Conservation (phyloP, 1,140 invertebrate genomes). For the Papilio helenus region DNA sequence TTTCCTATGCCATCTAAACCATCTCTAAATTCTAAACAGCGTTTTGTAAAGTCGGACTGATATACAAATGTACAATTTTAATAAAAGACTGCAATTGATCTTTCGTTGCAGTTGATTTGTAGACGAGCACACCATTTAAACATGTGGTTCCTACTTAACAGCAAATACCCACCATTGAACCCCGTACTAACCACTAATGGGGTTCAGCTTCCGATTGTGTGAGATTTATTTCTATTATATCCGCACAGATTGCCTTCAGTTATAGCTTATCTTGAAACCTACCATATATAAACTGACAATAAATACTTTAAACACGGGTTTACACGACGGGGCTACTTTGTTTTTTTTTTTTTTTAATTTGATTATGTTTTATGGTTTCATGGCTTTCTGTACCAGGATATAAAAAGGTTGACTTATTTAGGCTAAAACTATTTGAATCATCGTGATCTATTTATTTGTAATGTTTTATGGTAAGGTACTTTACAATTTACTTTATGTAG, state of each 20-base stretch:
- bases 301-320: slow-evolving; percentile 29
- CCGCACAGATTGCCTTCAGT: slow-evolving; percentile 56
- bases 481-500: too few species aligned
- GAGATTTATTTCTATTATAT: slow-evolving; percentile 61
- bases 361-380: too few species aligned
- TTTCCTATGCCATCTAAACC: neutral
- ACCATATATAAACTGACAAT: slow-evolving; percentile 39
- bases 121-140: slow-evolving; percentile 3
- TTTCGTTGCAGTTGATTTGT: slow-evolving; percentile 32
- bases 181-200: slow-evolving; percentile 55
- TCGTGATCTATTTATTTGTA: too few species aligned
- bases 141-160: slow-evolving; percentile 14
- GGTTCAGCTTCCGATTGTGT: slow-evolving; percentile 38
- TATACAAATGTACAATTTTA: slow-evolving; percentile 12
- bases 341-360: neutral
- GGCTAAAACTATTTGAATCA: too few species aligned
- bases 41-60: neutral
- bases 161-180: slow-evolving; percentile 44
- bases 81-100: neutral
- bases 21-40: neutral
- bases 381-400: too few species aligned
- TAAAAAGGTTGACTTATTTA: too few species aligned
- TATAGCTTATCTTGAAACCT: slow-evolving; percentile 51
- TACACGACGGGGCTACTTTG: neutral
- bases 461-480: too few species aligned